Evolutionary conservation across 2,888 invertebrate genomes (phyloP), one percentile per base, ranked within the genome.

Genomic region (Alloscopus bannaensis): DNA sequence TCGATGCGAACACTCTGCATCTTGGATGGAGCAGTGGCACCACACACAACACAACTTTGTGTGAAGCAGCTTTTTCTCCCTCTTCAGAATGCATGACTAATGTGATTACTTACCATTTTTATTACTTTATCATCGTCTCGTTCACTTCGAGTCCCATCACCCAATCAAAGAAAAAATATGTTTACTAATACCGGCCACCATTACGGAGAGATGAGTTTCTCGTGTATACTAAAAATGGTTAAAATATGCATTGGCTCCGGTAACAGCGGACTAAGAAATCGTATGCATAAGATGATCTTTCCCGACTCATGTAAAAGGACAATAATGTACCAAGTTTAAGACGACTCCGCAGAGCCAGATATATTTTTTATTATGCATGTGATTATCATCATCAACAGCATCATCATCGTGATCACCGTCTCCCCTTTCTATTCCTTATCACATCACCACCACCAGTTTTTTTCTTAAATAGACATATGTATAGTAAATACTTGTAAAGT

Each of bases 361-460:
- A 59, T 29, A 59, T 59, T 31, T 59, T 59, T 59, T 59, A 59
- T 59, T 59, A 59, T 59, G n/a, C n/a, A n/a, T n/a, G 59, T 59
- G 31, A 59, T 59, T 59, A 59, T 29, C 29, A 59, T 59, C 29
- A 59, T 59, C 55, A 24, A 28, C 26, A n/a, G 22, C 31, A 59
- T 55, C 24, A 26, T 55, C 20, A 50, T n/a, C 18, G 45, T 45
- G 3, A n/a, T n/a, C n/a, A 8, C 18, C 18, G 3, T 55, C 26
- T 55, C 13, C 20, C 28, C 55, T 13, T 26, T 26, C 2, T 55
- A 16, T 26, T 13, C 55, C 26, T 26, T 1, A 13, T 24, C 8
- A n/a, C 8, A 47, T n/a, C n/a, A n/a, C n/a, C n/a, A n/a, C n/a
- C n/a, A n/a, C n/a, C n/a, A n/a, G 8, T n/a, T n/a, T 42, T 42